phyloP scores from a whole-genome alignment of 2,888 invertebrate genomes.

The Athalia circularis region DNA sequence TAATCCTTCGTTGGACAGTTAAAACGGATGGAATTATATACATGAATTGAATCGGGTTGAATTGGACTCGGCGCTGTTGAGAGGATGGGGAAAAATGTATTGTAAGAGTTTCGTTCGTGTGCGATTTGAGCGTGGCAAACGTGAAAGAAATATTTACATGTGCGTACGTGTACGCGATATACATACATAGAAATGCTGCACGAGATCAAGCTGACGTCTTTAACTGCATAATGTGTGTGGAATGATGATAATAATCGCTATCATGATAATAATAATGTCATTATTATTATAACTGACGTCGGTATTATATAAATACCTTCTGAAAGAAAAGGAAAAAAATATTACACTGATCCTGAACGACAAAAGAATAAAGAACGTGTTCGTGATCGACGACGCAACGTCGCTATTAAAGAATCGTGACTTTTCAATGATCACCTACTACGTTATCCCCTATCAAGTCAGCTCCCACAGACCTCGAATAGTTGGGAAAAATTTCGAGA shows the following conservation, averaged over 20 bases:
- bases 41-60: conserved; percentile 72
- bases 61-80: conserved; percentile 61
- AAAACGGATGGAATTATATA: conserved; percentile 67
- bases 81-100: conserved; percentile 50
- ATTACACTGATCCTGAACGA: conserved; percentile 12
- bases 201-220: neutral
- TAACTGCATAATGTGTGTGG: too few relatives aligned
- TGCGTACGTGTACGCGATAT: conserved; percentile 12
- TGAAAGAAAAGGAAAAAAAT: neutral
- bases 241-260: too few relatives aligned
- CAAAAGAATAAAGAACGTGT: conserved; percentile 35
- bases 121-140: conserved; percentile 11
- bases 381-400: conserved; percentile 25
- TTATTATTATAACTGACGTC: too few relatives aligned
- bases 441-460: neutral
- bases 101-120: conserved; percentile 8
- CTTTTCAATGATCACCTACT: conserved; percentile 17
- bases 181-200: neutral
- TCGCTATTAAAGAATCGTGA: conserved; percentile 39
- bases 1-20: conserved; percentile 71
- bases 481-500: neutral
- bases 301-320: neutral
- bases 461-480: neutral
- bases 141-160: conserved; percentile 13
- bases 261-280: too few relatives aligned